phyloP scores from a whole-genome alignment of 2,888 invertebrate species.

The Molorchus minor region DNA sequence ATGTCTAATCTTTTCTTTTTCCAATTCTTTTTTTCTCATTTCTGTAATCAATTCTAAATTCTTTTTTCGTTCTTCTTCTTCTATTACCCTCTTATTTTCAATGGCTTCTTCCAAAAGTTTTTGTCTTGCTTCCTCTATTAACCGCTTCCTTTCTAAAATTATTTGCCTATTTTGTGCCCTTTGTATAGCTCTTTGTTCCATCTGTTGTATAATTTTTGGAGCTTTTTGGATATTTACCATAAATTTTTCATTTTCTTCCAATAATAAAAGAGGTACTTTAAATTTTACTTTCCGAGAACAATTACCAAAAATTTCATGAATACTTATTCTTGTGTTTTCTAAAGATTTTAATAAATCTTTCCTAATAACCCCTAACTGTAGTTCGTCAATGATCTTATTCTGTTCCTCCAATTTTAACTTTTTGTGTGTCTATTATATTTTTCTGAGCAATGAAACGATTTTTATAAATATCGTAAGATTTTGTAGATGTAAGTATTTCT shows the following conservation, averaged over 20 bases:
- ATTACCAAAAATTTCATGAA: slow-evolving; percentile 62
- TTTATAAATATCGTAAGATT: slow-evolving; percentile 40
- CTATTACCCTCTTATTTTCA: slow-evolving; percentile 67
- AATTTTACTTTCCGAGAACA: slow-evolving; percentile 60
- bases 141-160: slow-evolving; percentile 65
- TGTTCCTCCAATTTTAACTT: slow-evolving; percentile 76
- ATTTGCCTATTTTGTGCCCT: slow-evolving; percentile 64
- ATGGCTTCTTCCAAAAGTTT: slow-evolving; percentile 71
- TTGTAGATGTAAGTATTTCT: slow-evolving; percentile 15
- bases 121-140: slow-evolving; percentile 64
- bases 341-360: slow-evolving; percentile 71
- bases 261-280: slow-evolving; percentile 63
- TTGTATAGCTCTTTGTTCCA: slow-evolving; percentile 77
- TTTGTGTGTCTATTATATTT: slow-evolving; percentile 77
- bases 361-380: slow-evolving; percentile 74
- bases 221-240: slow-evolving; percentile 67
- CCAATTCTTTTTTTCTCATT: slow-evolving; percentile 67
- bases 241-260: slow-evolving; percentile 60
- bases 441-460: slow-evolving; percentile 73
- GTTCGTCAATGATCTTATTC: slow-evolving; percentile 75
- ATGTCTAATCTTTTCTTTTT: slow-evolving; percentile 68
- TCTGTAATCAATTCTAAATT: slow-evolving; percentile 71
- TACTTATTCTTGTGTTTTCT: slow-evolving; percentile 67
- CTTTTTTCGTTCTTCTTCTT: slow-evolving; percentile 70
- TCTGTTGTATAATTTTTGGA: slow-evolving; percentile 75